Evolutionary conservation across 2,888 invertebrate species (phyloP), one percentile per base, ranked within the genome.

Genomic region (Andrena praecox): DNA sequence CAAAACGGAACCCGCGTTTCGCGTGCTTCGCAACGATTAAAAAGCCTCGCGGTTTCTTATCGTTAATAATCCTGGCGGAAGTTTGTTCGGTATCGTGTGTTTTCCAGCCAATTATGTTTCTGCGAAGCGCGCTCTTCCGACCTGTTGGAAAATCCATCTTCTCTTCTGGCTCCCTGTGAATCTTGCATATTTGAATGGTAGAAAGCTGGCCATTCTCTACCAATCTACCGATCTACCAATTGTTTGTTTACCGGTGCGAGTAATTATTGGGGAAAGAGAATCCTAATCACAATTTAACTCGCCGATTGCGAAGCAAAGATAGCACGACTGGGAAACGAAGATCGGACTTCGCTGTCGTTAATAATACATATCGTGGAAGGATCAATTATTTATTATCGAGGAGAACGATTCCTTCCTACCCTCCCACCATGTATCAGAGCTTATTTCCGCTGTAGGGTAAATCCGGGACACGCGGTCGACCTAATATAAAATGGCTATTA

Each of bases 31-130:
- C 8, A 6, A 7, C 60, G 60, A 62, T 48, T 42, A 67, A 75
- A 75, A 75, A 67, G 29, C 35, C 62, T 10, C 52, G 42, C 12
- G 8, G 75, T 74, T 74, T 29, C 75, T 77, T 77, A 59, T 77
- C 64, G 31, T 29, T 20, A 8, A 60, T 66, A 67, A 74, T 52
- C 60, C 73, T 59, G 16, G 1, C 7, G 67, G 42, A 75, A 77
- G 50, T 52, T 48, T 59, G 27, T 42, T 31, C 69, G 42, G n/a
- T 42, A 42, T 56, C 59, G 70, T 59, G 29, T 16, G 35, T 29
- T 70, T 59, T 42, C 59, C 59, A 27, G 70, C 29, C 70, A 59
- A 60, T 60, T 70, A 70, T 10, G 6, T 7, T 12, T 8, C 59
- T 31, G 59, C 6, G 5, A 29, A 42, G 24, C 16, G 20, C 56